A percentile compares a stretch with the other conserved stretches of the same genome.
These are phyloP conservation scores for Hafferia zeledoni DNA, from an alignment of 2,797 vertebrate genomes.

Conservation along the genomic window DNA sequence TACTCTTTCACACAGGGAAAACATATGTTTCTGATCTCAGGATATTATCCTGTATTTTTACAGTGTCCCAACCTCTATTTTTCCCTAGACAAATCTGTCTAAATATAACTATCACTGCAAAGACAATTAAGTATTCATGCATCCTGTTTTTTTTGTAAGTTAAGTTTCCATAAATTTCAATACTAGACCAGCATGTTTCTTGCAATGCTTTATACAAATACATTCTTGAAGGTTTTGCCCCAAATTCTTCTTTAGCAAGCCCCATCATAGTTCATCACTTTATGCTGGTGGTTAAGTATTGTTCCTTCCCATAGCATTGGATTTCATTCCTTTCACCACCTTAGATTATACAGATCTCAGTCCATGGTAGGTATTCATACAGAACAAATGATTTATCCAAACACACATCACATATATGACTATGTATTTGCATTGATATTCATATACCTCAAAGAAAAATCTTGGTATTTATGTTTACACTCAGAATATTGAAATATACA, in stretches of 20 bases:
- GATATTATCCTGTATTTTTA: not conserved
- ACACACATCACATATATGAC: not conserved
- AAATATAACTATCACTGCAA: not conserved
- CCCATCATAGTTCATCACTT: not conserved
- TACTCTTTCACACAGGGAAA: constrained; percentile 49
- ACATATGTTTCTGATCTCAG: constrained; percentile 25
- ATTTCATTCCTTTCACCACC: not conserved
- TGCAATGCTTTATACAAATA: not conserved
- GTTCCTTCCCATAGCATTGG: not conserved
- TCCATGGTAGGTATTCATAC: not conserved
- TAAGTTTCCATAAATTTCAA: not conserved
- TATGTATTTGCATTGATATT: not conserved
- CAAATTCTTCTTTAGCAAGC: not conserved
- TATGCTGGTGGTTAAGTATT: not conserved
- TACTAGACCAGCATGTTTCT: not conserved
- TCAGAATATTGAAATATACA: constrained; percentile 20
- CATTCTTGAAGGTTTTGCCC: not conserved
- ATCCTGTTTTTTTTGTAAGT: not conserved
- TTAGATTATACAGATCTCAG: not conserved
- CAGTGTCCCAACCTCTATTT: not conserved
- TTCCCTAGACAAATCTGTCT: not conserved
- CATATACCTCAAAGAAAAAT: constrained; percentile 10
- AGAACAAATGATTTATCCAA: not conserved
- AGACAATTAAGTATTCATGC: not conserved
- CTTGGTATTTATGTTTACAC: constrained; percentile 42